Evolutionary conservation across 64 coral and sea anemone genomes (phyloP), one percentile per base, ranked within the genome.

Genomic region (Porites lutea): DNA sequence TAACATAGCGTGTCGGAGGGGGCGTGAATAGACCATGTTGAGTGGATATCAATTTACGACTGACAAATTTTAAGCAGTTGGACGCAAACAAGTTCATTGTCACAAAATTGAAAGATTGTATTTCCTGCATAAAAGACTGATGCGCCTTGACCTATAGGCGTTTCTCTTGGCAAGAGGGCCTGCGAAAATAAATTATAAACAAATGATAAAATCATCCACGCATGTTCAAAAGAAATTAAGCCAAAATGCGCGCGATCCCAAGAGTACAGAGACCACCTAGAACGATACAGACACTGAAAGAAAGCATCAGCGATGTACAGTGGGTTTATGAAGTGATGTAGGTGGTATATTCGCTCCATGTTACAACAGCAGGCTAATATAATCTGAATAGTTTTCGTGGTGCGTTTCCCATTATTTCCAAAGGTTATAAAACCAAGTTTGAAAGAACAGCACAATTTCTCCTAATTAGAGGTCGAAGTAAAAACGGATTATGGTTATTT

Each of bases 1-100:
- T 21, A 50, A 55, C 75, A 37, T 44, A 65, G 64, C 65, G 18
- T 51, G 46, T 62, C 19, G 45, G 22, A 68, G 63, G 81, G 46
- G 61, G 81, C 61, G 45, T 84, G 63, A 65, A 48, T 81, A 1
- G 55, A 13, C 57, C 54, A 1, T 51, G 15, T 54, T 84, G 81
- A 84, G 81, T 48, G 62, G 61, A 61, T 52, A 84, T 84, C 81
- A 84, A 67, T 84, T 84, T 84, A 65, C 63, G 63, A 50, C 81
- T 84, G 46, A 12, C 81, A 68, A 84, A 84, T 84, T 13, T 13
- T 69, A 84, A 70, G 69, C 62, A 84, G 81, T 69, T 68, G 62
- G 58, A 14, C 62, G 81, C 61, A 84, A 84, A 84, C 81, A 84
- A 84, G 9, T 69, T 22, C 19, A 84, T 84, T 84, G 81, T 84